Base-by-base conservation (phyloP, 2,888 invertebrate genomes). In the Oligia latruncula region DNA sequence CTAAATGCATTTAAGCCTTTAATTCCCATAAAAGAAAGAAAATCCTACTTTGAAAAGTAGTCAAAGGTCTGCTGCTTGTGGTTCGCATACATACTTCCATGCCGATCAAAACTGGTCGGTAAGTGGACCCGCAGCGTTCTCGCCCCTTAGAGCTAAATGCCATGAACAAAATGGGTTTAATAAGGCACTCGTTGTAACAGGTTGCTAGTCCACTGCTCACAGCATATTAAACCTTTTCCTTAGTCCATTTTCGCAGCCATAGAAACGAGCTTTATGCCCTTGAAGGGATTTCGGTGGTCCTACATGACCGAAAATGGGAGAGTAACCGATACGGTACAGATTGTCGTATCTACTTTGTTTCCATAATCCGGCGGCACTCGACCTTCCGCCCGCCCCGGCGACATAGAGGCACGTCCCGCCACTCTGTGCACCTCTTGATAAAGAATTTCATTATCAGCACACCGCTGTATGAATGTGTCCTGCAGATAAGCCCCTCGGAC, bases 401-500 rank as follows among this genome's bases (percentile, higher is more conserved):
- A 84, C 87, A 86, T 85, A 85, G 83, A 92, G 91, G 92, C 94
- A 95, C 95, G 95, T 93, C 90, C 89, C 92, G 87, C 90, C 93
- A 92, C 93, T 93, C 91, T 88, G 89, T 92, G 90, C 92, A 93
- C 93, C 93, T 93, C 93, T 93, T 94, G 93, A 94, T 95, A 95
- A 94, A 95, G 95, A 95, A 95, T 95, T 95, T 95, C 94, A 95
- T 95, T 95, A 95, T 93, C 93, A 93, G 93, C 92, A 91, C 92
- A 91, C 91, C 85, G 88, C 90, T 89, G 90, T 92, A 91, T 92
- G 93, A 93, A 93, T 95, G 92, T 93, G 91, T 92, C 90, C 92
- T 91, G 90, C 89, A 91, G 91, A 92, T 91, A 91, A 92, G 90
- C 90, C 90, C 86, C 86, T 89, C 81, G 87, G 85, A 87, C 90